phyloP scores from a whole-genome alignment of 2,888 invertebrate genomes.

The Liodrosophila aerea region DNA sequence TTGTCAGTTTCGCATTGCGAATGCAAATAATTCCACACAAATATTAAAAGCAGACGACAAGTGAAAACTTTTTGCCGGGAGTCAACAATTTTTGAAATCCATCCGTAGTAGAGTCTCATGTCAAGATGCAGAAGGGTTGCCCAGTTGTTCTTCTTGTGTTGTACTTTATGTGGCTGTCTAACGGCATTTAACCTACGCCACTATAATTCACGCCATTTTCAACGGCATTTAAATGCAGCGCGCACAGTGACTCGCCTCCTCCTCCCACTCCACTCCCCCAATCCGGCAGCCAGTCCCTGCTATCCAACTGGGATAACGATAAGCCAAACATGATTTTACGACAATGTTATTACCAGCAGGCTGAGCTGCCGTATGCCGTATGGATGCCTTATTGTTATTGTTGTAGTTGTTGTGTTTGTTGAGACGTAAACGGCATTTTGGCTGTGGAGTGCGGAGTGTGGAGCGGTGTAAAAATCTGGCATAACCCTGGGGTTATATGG shows the following conservation, averaged over 20 bases:
- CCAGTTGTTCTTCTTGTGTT: slow-evolving; percentile 9
- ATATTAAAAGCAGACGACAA: slow-evolving; percentile 71
- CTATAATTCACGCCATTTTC: slow-evolving; percentile 80
- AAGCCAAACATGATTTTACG: slow-evolving; percentile 81
- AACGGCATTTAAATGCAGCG: slow-evolving; percentile 78
- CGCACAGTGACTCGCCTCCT: slow-evolving; percentile 48
- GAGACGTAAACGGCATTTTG: slow-evolving; percentile 61
- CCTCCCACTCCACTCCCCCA: slow-evolving; percentile 24
- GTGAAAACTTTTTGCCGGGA: slow-evolving; percentile 49
- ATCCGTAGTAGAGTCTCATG: slow-evolving; percentile 36
- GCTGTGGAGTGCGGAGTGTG: neutral
- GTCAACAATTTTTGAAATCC: slow-evolving; percentile 56
- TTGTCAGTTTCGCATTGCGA: slow-evolving; percentile 53
- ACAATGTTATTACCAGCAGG: slow-evolving; percentile 78
- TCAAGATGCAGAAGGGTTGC: slow-evolving; percentile 70
- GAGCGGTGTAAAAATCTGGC: slow-evolving; percentile 22
- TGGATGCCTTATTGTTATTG: slow-evolving; percentile 45
- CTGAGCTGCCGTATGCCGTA: slow-evolving; percentile 16
- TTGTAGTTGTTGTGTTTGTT: slow-evolving; percentile 61
- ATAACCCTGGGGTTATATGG: slow-evolving; percentile 46
- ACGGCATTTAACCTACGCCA: slow-evolving; percentile 81
- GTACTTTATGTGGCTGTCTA: slow-evolving; percentile 78
- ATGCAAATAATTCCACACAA: slow-evolving; percentile 71
- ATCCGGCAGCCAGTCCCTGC: slow-evolving; percentile 27
- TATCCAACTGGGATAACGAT: slow-evolving; percentile 64